These are phyloP conservation scores for Oceanites oceanicus DNA, from an alignment of 2,113 vertebrate genomes.

Conservation along the genomic window DNA sequence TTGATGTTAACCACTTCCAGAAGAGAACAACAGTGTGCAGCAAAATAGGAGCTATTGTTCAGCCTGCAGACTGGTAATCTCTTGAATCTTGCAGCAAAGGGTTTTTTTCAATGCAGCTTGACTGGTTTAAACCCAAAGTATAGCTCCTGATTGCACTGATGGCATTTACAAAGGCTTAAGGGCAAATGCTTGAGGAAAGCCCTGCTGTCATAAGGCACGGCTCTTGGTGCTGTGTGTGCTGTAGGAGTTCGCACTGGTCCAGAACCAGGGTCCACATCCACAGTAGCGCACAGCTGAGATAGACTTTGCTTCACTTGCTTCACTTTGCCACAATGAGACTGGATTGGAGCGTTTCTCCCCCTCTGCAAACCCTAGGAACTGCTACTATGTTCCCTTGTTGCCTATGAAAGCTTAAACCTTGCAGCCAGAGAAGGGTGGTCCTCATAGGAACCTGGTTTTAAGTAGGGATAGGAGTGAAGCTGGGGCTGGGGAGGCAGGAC, in stretches of 20 bases:
- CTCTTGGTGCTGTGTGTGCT: not conserved
- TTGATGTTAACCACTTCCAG: conserved; percentile 48
- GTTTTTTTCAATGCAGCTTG: not conserved
- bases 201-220: not conserved
- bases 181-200: not conserved
- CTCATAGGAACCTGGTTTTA: fast-evolving
- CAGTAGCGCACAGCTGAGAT: not conserved
- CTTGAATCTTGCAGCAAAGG: not conserved
- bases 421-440: not conserved
- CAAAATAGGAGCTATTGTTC: conserved; percentile 6
- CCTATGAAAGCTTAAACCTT: not conserved
- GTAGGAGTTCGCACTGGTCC: not conserved
- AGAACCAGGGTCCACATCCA: not conserved
- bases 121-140: not conserved
- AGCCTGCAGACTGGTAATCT: not conserved
- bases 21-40: conserved; percentile 4
- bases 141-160: not conserved
- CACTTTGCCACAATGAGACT: not conserved
- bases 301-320: not conserved
- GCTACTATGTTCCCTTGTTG: not conserved
- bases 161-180: not conserved
- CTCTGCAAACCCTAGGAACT: not conserved
- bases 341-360: not conserved
- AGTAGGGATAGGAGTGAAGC: not conserved
- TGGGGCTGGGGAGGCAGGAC: not conserved